A percentile compares a stretch with the other conserved stretches of the same genome.
Conservation (phyloP, 2,888 invertebrate genomes). For the Lysandra coridon region DNA sequence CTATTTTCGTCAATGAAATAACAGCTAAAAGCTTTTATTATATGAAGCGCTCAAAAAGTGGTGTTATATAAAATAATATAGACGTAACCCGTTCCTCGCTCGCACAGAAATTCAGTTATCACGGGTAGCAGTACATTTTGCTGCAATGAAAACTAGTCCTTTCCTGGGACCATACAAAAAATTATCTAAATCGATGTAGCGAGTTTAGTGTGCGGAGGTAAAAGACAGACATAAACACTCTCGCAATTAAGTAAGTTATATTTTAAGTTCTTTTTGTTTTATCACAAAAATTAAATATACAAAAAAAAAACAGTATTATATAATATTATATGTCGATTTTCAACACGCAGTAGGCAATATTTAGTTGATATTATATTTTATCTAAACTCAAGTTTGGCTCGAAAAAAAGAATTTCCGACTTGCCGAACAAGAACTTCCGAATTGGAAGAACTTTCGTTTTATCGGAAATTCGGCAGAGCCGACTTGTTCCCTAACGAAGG, state of each 20-base stretch:
- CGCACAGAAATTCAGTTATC: no score
- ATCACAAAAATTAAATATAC: neutral
- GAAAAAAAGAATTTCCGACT: slow-evolving; percentile 17
- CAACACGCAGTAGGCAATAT: neutral
- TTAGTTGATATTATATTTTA: neutral
- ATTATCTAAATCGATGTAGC: no score
- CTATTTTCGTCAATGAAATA: neutral
- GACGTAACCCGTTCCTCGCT: no score
- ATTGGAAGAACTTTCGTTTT: slow-evolving; percentile 12
- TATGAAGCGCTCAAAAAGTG: neutral
- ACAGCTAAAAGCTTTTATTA: neutral
- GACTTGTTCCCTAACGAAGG: neutral
- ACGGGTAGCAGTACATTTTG: no score
- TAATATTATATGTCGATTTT: neutral
- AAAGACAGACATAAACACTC: no score
- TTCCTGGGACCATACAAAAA: no score
- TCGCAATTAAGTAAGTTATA: no score
- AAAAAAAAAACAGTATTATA: neutral
- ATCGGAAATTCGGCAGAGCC: neutral
- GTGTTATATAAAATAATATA: no score
- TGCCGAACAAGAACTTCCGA: slow-evolving; percentile 16
- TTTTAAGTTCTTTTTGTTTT: neutral
- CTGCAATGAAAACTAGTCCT: no score
- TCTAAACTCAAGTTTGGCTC: neutral
- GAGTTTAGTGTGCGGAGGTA: no score